Percentiles rank a stretch among this genome's conserved stretches.
These are phyloP conservation scores for Fistularia tabacaria DNA, from an alignment of 2,797 vertebrate species.

Conservation along the genomic window DNA sequence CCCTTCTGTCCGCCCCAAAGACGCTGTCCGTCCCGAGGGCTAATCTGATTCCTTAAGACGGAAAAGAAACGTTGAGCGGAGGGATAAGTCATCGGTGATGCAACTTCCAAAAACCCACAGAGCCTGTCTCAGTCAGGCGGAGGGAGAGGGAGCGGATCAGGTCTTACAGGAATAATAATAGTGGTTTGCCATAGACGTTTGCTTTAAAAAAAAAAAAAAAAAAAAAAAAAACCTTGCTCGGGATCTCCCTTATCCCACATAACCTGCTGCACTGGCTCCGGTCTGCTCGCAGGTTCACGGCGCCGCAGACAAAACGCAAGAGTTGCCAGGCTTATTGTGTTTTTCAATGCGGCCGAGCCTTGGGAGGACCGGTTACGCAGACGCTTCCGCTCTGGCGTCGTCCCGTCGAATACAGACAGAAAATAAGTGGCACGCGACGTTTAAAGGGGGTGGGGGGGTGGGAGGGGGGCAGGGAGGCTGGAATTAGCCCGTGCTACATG, in stretches of 20 bases:
- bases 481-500: no score
- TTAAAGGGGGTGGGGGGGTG: no score
- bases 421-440: no score
- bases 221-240: constrained; percentile 29
- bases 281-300: neutral
- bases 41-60: constrained; percentile 57
- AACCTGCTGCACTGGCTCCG: constrained; percentile 68
- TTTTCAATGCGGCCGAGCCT: constrained; percentile 22
- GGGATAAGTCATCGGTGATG: constrained; percentile 68
- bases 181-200: constrained; percentile 11
- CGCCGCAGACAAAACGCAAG: constrained; percentile 17
- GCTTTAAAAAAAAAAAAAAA: no score
- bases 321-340: constrained; percentile 47
- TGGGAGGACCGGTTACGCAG: neutral
- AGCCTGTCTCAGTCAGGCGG: constrained; percentile 63
- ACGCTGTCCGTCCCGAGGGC: constrained; percentile 36
- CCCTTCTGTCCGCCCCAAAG: constrained; percentile 6
- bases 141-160: constrained; percentile 68
- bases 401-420: no score
- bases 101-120: constrained; percentile 61
- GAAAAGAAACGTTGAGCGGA: constrained; percentile 55
- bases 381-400: no score
- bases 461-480: no score
- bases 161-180: constrained; percentile 71
- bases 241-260: constrained; percentile 51